A percentile compares a stretch with the other conserved stretches of the same genome.
Evolutionary conservation across 2,888 invertebrate species (phyloP).

Genomic region (Archaeoteleia sp.): DNA sequence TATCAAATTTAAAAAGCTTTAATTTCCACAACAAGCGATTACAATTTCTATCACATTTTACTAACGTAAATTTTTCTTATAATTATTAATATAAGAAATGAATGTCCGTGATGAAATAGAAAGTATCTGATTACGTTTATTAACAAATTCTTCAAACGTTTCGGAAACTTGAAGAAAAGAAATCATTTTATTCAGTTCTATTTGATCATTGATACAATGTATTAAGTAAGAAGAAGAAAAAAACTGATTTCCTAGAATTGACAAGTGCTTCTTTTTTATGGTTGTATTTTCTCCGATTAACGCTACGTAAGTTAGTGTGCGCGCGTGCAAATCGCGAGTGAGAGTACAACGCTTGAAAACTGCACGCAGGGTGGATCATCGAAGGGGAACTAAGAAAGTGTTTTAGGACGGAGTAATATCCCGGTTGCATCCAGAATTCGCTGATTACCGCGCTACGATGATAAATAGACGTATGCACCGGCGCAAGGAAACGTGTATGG

Average conservation of each 20-base stretch:
- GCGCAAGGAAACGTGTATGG: conserved; percentile 32
- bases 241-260: conserved; percentile 45
- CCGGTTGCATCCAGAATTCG: conserved; percentile 54
- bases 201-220: conserved; percentile 8
- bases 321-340: conserved; percentile 52
- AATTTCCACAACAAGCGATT: no score
- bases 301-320: conserved; percentile 38
- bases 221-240: conserved; percentile 43
- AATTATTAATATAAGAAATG: no score
- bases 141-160: no score
- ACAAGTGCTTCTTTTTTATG: conserved; percentile 40
- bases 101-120: no score
- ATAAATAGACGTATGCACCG: conserved; percentile 46
- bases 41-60: no score
- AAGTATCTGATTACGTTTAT: no score
- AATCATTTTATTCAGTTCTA: no score
- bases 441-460: conserved; percentile 49
- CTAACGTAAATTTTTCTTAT: no score
- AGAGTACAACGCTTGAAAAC: conserved; percentile 57
- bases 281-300: conserved; percentile 48
- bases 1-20: no score
- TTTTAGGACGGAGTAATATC: conserved; percentile 55
- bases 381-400: conserved; percentile 70
- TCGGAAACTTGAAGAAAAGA: no score
- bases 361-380: conserved; percentile 67